These are phyloP conservation scores for Bombus polaris DNA, from an alignment of 1,140 invertebrate species.

Conservation along the genomic window DNA sequence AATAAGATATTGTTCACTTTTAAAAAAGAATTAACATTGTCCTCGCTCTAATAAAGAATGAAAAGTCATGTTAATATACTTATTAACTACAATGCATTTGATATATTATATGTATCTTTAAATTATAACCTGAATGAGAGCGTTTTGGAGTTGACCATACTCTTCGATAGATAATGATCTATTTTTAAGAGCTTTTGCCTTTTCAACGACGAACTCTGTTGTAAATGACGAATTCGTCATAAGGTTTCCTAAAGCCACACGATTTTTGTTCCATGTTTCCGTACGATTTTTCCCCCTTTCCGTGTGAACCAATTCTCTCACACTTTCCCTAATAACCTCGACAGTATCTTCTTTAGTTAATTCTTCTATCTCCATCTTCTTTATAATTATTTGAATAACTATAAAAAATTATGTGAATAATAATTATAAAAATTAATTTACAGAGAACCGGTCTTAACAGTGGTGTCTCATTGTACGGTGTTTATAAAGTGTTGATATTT, in stretches of 20 bases:
- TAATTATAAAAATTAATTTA: neutral
- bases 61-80: conserved; percentile 23
- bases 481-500: neutral
- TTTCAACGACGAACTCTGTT: conserved; percentile 57
- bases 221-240: conserved; percentile 42
- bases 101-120: neutral
- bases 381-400: neutral
- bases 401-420: neutral
- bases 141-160: conserved; percentile 74
- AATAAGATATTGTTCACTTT: conserved; percentile 72
- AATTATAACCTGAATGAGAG: conserved; percentile 75
- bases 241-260: conserved; percentile 69
- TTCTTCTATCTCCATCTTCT: conserved; percentile 10
- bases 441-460: neutral
- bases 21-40: conserved; percentile 77
- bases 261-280: conserved; percentile 62
- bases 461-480: neutral
- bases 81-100: neutral
- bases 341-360: conserved; percentile 22
- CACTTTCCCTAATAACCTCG: conserved; percentile 59
- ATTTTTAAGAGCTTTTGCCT: conserved; percentile 70
- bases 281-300: conserved; percentile 70
- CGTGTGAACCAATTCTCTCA: conserved; percentile 46
- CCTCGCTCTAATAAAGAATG: conserved; percentile 70
- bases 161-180: conserved; percentile 68